These are phyloP conservation scores for Quadroppia sp. DNA, from an alignment of 2,888 invertebrate genomes.

Conservation along the genomic window DNA sequence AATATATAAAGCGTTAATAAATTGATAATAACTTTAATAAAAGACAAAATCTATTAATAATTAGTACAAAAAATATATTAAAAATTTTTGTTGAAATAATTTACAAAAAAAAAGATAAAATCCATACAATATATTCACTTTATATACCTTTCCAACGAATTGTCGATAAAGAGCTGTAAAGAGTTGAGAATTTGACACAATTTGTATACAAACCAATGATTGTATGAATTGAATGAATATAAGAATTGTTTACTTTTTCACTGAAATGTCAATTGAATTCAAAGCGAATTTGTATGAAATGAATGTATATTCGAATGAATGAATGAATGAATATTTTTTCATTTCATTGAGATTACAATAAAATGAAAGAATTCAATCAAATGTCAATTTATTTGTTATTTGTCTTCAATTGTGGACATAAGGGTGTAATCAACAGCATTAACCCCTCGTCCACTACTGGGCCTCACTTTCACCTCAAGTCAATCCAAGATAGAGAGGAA, in stretches of 20 bases:
- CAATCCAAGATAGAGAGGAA: no score
- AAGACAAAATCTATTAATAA: conserved; percentile 4
- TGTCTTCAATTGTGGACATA: background rate
- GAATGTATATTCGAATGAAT: conserved; percentile 3
- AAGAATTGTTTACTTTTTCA: conserved; percentile 13
- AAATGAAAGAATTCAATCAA: background rate
- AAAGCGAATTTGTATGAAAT: background rate
- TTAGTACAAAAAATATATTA: conserved; percentile 15
- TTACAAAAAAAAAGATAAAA: background rate
- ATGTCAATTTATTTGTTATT: background rate
- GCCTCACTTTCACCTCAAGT: no score
- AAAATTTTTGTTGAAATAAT: background rate
- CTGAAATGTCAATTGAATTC: background rate
- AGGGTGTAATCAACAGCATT: no score
- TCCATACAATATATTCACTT: conserved; percentile 12
- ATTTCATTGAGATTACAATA: background rate
- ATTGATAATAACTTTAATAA: conserved; percentile 18
- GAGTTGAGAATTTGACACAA: conserved; percentile 1
- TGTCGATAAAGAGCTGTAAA: conserved; percentile 8
- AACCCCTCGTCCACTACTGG: no score
- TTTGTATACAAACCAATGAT: background rate
- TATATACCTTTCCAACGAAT: conserved; percentile 8
- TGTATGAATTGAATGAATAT: background rate
- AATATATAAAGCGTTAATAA: conserved; percentile 1
- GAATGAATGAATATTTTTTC: background rate